Percentiles rank a stretch among this genome's conserved stretches.
These are phyloP conservation scores for Aphis craccivora DNA, from an alignment of 1,140 invertebrate species.

Conservation along the genomic window DNA sequence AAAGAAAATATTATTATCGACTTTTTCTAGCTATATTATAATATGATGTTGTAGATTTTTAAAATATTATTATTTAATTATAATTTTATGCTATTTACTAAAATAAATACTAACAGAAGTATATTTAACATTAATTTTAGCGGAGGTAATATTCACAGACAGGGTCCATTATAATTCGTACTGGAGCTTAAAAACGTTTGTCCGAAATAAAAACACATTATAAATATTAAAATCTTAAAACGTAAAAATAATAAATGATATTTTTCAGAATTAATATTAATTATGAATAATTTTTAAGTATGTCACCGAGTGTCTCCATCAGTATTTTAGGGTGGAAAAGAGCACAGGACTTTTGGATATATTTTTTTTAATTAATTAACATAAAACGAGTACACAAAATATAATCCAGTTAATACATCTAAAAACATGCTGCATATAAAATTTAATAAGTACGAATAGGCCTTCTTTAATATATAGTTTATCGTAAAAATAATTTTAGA, in stretches of 20 bases:
- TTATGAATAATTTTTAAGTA: neutral
- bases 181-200: neutral
- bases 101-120: neutral
- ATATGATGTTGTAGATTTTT: too few relatives aligned
- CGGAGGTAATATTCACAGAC: neutral
- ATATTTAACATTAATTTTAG: neutral
- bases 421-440: neutral
- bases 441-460: neutral
- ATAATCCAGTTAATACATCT: neutral
- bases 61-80: too few relatives aligned
- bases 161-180: neutral
- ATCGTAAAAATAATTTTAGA: neutral
- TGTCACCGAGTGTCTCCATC: too few relatives aligned
- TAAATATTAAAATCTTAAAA: neutral
- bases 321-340: too few relatives aligned
- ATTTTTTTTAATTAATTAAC: neutral
- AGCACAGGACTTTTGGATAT: too few relatives aligned
- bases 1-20: neutral
- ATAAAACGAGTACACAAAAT: neutral
- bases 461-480: neutral
- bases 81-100: too few relatives aligned
- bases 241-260: neutral
- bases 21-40: too few relatives aligned
- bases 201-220: neutral
- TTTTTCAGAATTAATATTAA: neutral